phyloP scores from a whole-genome alignment of 1,140 invertebrate genomes.

The Philotrypesis tridentata region DNA sequence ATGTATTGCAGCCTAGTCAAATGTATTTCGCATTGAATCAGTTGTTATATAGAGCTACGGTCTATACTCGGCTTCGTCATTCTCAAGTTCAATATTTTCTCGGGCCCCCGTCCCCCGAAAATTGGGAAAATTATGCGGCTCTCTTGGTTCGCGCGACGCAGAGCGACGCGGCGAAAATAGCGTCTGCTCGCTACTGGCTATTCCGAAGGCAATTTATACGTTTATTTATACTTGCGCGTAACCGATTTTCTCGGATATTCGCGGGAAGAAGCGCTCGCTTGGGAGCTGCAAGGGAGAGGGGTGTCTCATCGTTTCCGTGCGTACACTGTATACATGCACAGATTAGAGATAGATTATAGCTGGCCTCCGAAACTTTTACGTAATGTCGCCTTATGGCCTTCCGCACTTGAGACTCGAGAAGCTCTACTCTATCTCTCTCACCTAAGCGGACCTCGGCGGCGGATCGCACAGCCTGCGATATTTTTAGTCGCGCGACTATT shows the following conservation, averaged over 20 bases:
- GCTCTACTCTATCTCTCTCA: conserved; percentile 31
- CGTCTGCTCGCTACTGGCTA: neutral
- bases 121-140: conserved; percentile 16
- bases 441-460: conserved; percentile 20
- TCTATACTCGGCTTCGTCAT: too few species aligned
- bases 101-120: neutral
- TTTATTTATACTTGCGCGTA: conserved; percentile 34
- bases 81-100: conserved; percentile 42
- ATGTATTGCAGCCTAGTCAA: too few species aligned
- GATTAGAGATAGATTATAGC: neutral
- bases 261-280: conserved; percentile 18
- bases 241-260: conserved; percentile 20
- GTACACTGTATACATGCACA: neutral
- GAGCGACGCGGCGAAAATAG: conserved; percentile 14
- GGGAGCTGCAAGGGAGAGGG: too few species aligned
- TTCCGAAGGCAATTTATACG: conserved; percentile 36
- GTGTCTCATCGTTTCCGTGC: too few species aligned
- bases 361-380: conserved; percentile 55
- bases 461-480: conserved; percentile 59
- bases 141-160: neutral
- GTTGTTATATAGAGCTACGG: too few species aligned
- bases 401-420: neutral
- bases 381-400: conserved; percentile 52
- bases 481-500: conserved; percentile 70
- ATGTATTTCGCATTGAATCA: too few species aligned